Base-by-base conservation (phyloP, 1,140 invertebrate species). In the Drosophila asahinai region DNA sequence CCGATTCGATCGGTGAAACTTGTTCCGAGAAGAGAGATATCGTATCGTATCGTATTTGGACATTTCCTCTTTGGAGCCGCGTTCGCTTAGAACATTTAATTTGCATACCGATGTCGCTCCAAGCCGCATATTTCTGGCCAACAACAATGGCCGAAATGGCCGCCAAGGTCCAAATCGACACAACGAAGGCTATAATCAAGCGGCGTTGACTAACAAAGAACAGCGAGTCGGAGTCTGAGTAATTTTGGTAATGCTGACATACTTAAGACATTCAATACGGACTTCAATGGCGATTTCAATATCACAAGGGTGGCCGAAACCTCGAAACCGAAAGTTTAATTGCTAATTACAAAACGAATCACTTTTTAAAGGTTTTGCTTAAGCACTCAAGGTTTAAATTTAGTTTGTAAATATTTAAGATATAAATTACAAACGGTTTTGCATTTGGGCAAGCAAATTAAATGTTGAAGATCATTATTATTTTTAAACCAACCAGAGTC, bases 21-120 rank as follows among this genome's bases (percentile, higher is more conserved):
- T 43, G 79, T 81, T 81, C 70, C 52, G 36, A 60, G 65, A 74
- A 51, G 40, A 51, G 40, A 58, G 67, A 61, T 64, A 40, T 62
- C 71, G 22, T 60, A 51, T 43, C 36, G 43, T 33, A 58, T 54
- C 67, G 68, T 82, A 86, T 87, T 89, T 87, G 84, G 84, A 83
- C 84, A 87, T 87, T 87, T 87, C 81, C 81, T 81, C 84, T 89
- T 89, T 77, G 51, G 52, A 65, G 67, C 67, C 45, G 55, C 43
- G 42, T 70, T 55, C 52, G 66, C 68, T 78, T 33, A 86, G 73
- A 83, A 81, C 73, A 68, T 81, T 87, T 81, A 64, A 87, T 87
- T 87, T 87, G 81, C 86, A 87, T 87, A 87, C 43, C 65, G 47
- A 68, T 47, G 76, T 62, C 47, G 66, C 57, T 70, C 42, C 38